Percentiles rank a stretch among this genome's conserved stretches.
Evolutionary conservation across 2,888 invertebrate species (phyloP).

Genomic region (Achlya flavicornis): DNA sequence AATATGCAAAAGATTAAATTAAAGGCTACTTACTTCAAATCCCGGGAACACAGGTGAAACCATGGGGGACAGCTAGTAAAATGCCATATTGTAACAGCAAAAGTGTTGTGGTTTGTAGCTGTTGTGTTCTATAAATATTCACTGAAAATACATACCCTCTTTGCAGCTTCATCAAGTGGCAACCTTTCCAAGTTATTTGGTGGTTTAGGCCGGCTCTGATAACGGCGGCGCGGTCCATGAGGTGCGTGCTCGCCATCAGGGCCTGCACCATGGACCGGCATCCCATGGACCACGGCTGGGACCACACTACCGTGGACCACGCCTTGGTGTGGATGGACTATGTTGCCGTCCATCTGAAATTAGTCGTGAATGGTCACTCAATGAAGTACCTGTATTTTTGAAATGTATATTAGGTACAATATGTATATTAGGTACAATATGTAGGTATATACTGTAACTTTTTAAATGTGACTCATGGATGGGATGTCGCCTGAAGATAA

Average conservation of each 20-base stretch:
- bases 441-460: background rate
- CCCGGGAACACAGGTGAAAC: too few relatives aligned
- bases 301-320: constrained; percentile 68
- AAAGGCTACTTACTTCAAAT: too few relatives aligned
- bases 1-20: too few relatives aligned
- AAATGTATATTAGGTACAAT: too few relatives aligned
- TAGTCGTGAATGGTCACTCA: background rate
- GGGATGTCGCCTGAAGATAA: background rate
- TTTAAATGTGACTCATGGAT: background rate
- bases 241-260: constrained; percentile 73
- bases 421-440: too few relatives aligned
- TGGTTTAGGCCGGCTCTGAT: constrained; percentile 73
- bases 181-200: constrained; percentile 80
- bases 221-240: constrained; percentile 72
- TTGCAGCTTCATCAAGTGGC: constrained; percentile 88
- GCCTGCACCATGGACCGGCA: constrained; percentile 73
- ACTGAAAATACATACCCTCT: constrained; percentile 73
- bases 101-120: too few relatives aligned
- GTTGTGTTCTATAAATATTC: too few relatives aligned
- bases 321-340: constrained; percentile 68
- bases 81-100: too few relatives aligned
- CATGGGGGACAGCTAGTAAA: too few relatives aligned
- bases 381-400: background rate
- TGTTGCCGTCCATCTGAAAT: constrained; percentile 71
- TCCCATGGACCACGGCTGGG: constrained; percentile 67